phyloP scores from a whole-genome alignment of 2,797 vertebrate genomes.

The Ceryle rudis region DNA sequence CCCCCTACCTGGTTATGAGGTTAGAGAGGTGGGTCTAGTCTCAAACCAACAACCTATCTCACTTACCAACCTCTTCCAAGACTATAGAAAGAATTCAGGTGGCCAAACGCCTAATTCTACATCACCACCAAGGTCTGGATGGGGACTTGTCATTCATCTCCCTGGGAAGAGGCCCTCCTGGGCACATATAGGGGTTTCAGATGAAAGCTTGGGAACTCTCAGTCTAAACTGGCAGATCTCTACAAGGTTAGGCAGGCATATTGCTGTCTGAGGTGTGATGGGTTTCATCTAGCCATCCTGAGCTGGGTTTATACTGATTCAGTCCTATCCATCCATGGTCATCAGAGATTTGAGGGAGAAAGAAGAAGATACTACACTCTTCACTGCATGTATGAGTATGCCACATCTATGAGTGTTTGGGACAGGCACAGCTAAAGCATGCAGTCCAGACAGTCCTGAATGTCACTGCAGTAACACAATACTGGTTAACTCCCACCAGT shows the following conservation, averaged over 20 bases:
- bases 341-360: background rate
- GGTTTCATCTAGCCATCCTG: background rate
- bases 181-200: accelerated
- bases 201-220: background rate
- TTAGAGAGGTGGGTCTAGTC: background rate
- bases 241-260: background rate
- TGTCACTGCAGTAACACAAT: background rate
- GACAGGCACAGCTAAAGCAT: background rate
- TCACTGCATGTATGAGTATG: background rate
- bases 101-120: background rate
- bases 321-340: background rate
- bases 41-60: background rate
- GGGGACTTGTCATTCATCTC: background rate
- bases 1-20: background rate
- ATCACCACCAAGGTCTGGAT: background rate
- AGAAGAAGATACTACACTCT: background rate
- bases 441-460: background rate
- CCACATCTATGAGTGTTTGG: background rate
- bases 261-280: background rate
- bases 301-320: background rate
- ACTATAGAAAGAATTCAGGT: background rate
- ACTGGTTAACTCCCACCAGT: background rate
- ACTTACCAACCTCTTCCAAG: background rate
- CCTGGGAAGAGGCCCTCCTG: background rate
- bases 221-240: background rate